Evolutionary conservation across 2,888 invertebrate species (phyloP).

Genomic region (Ametastegia equiseti): DNA sequence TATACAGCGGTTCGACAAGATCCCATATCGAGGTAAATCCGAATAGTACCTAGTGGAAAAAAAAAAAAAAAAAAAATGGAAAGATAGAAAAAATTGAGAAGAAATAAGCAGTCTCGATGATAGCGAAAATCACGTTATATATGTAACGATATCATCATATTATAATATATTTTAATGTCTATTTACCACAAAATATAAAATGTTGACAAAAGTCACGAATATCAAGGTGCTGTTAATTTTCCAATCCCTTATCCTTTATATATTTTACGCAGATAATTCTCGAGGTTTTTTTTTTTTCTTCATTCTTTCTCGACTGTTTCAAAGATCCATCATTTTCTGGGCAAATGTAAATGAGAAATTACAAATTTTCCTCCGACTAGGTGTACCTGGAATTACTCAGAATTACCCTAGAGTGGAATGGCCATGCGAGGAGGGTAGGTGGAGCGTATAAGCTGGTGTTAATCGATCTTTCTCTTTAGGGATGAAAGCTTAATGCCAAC

Average conservation of each 20-base stretch:
- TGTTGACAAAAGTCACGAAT: slow-evolving; percentile 32
- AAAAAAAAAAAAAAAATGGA: background rate
- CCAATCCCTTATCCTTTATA: background rate
- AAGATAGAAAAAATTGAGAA: background rate
- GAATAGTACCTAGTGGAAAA: no score
- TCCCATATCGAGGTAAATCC: no score
- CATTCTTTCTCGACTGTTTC: no score
- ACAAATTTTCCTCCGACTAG: no score
- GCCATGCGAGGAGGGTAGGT: background rate
- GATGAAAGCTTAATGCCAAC: background rate
- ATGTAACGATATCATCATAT: slow-evolving; percentile 44
- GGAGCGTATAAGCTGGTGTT: background rate
- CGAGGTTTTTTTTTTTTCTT: no score
- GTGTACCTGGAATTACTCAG: no score
- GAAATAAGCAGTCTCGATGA: no score
- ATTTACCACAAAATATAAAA: slow-evolving; percentile 45
- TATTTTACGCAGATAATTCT: no score
- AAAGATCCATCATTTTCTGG: no score
- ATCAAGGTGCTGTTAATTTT: no score
- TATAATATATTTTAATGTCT: slow-evolving; percentile 48
- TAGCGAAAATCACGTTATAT: background rate
- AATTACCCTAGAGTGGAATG: background rate
- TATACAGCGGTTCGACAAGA: no score
- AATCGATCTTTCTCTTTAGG: background rate
- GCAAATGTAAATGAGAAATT: no score